These are phyloP conservation scores for Chionodraco myersi DNA, from an alignment of 2,113 vertebrate species.

Conservation along the genomic window DNA sequence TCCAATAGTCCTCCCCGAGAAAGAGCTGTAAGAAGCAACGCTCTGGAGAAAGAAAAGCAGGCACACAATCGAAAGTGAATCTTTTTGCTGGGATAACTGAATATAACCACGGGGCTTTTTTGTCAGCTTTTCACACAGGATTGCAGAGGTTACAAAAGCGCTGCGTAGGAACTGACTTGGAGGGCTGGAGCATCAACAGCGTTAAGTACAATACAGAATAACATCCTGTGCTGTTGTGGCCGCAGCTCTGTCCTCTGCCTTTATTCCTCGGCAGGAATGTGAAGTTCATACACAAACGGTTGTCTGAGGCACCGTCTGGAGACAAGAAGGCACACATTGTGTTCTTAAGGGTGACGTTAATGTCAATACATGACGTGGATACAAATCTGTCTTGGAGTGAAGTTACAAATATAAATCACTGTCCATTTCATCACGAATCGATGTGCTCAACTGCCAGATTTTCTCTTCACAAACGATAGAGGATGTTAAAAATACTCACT, in stretches of 20 bases:
- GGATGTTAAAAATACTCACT: not conserved
- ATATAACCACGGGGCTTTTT: slow-evolving; percentile 64
- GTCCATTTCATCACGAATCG: not conserved
- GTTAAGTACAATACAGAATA: slow-evolving; percentile 46
- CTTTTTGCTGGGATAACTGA: slow-evolving; percentile 65
- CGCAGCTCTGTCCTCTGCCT: slow-evolving; percentile 50
- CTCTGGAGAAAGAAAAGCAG: slow-evolving; percentile 49
- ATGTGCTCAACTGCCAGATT: not conserved
- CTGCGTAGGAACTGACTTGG: slow-evolving; percentile 54
- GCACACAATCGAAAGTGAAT: slow-evolving; percentile 64
- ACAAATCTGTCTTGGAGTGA: not conserved
- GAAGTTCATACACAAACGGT: slow-evolving; percentile 49
- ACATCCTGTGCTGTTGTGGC: slow-evolving; percentile 71
- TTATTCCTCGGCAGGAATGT: slow-evolving; percentile 59
- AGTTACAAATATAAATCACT: not conserved
- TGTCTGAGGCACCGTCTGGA: slow-evolving; percentile 11
- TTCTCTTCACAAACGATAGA: not conserved
- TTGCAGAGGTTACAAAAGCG: slow-evolving; percentile 73
- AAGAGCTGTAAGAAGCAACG: slow-evolving; percentile 56
- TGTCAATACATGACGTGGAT: slow-evolving; percentile 5
- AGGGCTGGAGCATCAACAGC: slow-evolving; percentile 56
- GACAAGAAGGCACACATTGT: slow-evolving; percentile 17
- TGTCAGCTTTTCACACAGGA: slow-evolving; percentile 66
- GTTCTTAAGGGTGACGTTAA: slow-evolving; percentile 6
- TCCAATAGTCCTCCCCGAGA: slow-evolving; percentile 62